These are phyloP conservation scores for Synanthedon vespiformis DNA, from an alignment of 2,888 invertebrate species.

Conservation along the genomic window DNA sequence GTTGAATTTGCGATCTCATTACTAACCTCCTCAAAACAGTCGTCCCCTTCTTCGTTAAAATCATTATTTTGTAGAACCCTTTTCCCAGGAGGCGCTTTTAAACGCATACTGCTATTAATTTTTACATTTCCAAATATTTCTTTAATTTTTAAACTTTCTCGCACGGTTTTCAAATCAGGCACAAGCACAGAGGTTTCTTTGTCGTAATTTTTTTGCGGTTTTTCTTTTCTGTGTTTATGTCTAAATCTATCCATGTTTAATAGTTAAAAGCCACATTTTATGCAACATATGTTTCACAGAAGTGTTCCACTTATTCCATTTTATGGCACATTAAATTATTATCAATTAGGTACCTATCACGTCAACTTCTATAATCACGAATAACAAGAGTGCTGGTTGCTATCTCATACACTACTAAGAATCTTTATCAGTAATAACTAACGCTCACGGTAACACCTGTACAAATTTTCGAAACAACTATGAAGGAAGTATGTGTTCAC, in stretches of 20 bases:
- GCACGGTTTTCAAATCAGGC: conserved; percentile 44
- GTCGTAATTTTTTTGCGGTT: conserved; percentile 28
- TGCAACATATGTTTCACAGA: neutral
- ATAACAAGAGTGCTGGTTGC: conserved; percentile 6
- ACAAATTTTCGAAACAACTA: conserved; percentile 24
- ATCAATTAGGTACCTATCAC: conserved; percentile 7
- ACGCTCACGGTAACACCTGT: conserved; percentile 39
- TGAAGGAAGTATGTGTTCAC: neutral
- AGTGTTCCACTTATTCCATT: neutral
- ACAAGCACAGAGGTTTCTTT: conserved; percentile 36
- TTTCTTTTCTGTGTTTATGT: conserved; percentile 45
- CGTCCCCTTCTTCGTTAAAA: conserved; percentile 35
- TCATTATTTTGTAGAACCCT: conserved; percentile 50
- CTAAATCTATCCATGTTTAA: conserved; percentile 42
- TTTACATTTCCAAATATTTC: conserved; percentile 56
- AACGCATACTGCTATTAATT: conserved; percentile 55
- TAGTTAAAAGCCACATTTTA: too few relatives aligned
- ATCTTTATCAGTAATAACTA: conserved; percentile 26
- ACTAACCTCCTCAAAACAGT: conserved; percentile 23
- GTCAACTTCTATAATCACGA: conserved; percentile 9
- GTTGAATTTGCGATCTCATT: conserved; percentile 1
- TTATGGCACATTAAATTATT: neutral
- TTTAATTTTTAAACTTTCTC: conserved; percentile 55
- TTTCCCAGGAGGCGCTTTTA: conserved; percentile 47
- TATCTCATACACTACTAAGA: conserved; percentile 11